These are phyloP conservation scores for Mycalesis mineus DNA, from an alignment of 2,888 invertebrate species.

Conservation along the genomic window DNA sequence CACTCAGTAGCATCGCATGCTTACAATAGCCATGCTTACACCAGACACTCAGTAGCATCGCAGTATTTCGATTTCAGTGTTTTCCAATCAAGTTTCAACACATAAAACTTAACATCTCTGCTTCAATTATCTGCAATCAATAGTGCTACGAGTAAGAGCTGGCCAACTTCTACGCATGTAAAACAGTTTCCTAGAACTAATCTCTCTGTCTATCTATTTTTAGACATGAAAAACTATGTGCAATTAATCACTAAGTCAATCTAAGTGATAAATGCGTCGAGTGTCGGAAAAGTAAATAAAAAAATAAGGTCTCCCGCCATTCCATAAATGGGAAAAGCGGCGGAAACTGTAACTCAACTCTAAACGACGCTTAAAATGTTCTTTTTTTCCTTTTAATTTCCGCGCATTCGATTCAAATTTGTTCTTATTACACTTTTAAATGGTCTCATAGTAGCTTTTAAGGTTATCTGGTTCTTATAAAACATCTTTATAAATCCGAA, in stretches of 20 bases:
- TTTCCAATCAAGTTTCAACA: too few species aligned
- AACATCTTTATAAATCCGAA: too few species aligned
- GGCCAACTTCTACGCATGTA: too few species aligned
- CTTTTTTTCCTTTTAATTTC: neutral
- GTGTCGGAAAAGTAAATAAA: neutral
- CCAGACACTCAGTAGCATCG: too few species aligned
- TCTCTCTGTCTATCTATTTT: neutral
- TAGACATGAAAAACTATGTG: neutral
- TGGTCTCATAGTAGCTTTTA: neutral
- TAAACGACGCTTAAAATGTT: neutral
- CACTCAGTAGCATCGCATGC: too few species aligned
- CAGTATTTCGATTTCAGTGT: too few species aligned
- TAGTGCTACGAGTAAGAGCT: too few species aligned
- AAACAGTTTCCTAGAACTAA: neutral
- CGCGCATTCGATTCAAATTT: conserved; percentile 6
- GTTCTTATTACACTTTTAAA: neutral
- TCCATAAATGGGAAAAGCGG: conserved; percentile 4
- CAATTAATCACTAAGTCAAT: conserved; percentile 1
- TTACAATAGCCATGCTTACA: too few species aligned
- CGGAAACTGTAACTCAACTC: conserved; percentile 8
- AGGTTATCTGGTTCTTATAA: too few species aligned
- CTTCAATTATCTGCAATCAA: too few species aligned
- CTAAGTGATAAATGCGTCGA: neutral
- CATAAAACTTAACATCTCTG: too few species aligned
- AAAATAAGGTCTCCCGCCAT: neutral